Evolutionary conservation across 2,113 vertebrate species (phyloP).

Genomic region (Gopherus flavomarginatus): DNA sequence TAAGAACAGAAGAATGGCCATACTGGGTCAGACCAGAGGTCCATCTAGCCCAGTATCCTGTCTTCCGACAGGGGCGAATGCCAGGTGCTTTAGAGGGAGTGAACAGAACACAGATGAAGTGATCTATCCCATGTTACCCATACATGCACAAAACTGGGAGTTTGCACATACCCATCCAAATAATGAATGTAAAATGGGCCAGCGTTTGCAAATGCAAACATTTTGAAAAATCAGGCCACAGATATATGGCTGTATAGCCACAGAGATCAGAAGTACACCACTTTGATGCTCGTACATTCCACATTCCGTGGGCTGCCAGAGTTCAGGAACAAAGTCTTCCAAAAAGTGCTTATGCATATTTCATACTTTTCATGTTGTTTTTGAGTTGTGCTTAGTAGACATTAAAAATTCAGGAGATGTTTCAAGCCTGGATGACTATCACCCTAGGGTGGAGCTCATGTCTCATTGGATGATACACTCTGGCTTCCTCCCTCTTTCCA

Average conservation of each 20-base stretch:
- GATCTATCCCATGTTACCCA: no score
- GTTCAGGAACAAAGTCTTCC: background rate
- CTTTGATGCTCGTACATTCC: background rate
- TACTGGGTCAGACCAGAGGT: no score
- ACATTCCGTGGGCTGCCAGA: background rate
- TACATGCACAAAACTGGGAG: background rate
- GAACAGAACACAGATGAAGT: no score
- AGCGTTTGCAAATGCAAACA: background rate
- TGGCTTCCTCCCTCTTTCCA: background rate
- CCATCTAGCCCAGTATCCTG: no score
- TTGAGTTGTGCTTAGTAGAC: background rate
- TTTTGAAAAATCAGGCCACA: background rate
- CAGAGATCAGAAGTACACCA: background rate
- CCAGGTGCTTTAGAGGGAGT: no score
- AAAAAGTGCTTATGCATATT: background rate
- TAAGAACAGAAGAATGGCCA: no score
- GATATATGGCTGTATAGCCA: background rate
- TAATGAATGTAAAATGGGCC: background rate
- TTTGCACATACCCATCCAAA: background rate
- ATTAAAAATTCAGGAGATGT: background rate
- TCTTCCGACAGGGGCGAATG: no score
- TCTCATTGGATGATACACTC: background rate
- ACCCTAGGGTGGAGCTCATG: background rate
- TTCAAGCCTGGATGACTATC: constrained; percentile 1
- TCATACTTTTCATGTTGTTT: background rate